Percentiles rank a stretch among this genome's conserved stretches.
Evolutionary conservation across 2,113 vertebrate species (phyloP).

Genomic region (Oncorhynchus masou): DNA sequence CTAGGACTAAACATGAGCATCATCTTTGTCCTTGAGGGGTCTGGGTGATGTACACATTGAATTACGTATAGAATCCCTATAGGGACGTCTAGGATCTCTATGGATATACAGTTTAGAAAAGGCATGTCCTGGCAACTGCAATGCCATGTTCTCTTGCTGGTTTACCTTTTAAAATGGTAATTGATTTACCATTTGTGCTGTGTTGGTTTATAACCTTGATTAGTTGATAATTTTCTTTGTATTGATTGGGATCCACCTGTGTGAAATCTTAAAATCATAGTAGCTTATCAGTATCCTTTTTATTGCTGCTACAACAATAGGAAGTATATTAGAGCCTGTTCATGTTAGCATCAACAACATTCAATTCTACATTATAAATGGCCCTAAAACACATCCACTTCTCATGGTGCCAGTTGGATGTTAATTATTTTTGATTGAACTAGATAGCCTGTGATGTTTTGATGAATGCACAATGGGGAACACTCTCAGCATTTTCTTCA

Average conservation of each 20-base stretch:
- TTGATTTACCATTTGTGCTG: neutral
- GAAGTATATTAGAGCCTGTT: neutral
- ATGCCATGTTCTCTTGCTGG: too few species aligned
- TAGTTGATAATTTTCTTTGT: neutral
- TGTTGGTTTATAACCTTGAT: neutral
- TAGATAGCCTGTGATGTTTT: slow-evolving; percentile 9
- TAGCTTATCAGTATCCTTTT: neutral
- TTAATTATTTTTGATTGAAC: slow-evolving; percentile 6
- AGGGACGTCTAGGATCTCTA: too few species aligned
- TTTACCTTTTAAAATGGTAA: too few species aligned
- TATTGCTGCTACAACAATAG: neutral
- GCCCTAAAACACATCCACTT: neutral
- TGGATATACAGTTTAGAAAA: too few species aligned
- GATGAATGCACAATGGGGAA: slow-evolving; percentile 7
- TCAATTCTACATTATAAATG: neutral
- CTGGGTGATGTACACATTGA: too few species aligned
- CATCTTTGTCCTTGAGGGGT: slow-evolving; percentile 22
- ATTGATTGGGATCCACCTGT: neutral
- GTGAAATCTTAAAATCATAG: neutral
- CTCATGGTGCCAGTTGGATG: neutral
- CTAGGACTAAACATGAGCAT: slow-evolving; percentile 26
- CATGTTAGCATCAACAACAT: neutral
- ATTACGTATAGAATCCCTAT: too few species aligned
- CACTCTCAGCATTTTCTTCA: slow-evolving; percentile 1
- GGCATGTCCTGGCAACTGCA: too few species aligned